phyloP scores from a whole-genome alignment of 1,140 invertebrate genomes.

The Phymastichus coffea region DNA sequence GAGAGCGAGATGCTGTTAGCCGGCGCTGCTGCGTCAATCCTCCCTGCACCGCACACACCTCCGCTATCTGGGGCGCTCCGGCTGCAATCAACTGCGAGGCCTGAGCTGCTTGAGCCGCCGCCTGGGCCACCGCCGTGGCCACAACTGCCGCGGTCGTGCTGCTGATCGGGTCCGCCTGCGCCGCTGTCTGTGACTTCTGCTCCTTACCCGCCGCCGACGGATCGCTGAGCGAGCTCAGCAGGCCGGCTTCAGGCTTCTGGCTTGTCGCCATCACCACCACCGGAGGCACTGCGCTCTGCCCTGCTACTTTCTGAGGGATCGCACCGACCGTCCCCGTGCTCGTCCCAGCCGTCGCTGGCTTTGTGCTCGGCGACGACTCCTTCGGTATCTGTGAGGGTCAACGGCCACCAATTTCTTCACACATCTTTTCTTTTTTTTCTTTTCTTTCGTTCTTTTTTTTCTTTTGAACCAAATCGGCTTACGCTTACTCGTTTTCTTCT shows the following conservation, averaged over 20 bases:
- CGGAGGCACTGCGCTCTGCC: constrained; percentile 45
- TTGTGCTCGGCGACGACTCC: constrained; percentile 58
- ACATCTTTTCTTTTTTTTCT: constrained; percentile 35
- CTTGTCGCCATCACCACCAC: constrained; percentile 41
- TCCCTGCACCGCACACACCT: constrained; percentile 58
- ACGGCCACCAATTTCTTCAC: constrained; percentile 53
- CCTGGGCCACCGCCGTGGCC: constrained; percentile 21
- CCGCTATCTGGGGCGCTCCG: constrained; percentile 48
- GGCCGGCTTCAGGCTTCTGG: constrained; percentile 46
- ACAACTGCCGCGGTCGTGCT: background rate
- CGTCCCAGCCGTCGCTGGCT: constrained; percentile 51
- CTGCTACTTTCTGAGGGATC: constrained; percentile 50
- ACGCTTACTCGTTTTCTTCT: no score
- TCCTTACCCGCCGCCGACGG: constrained; percentile 47
- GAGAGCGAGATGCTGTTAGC: constrained; percentile 52
- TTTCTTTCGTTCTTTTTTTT: background rate
- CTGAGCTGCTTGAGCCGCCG: constrained; percentile 28
- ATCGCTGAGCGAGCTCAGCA: constrained; percentile 38
- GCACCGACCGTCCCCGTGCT: no score
- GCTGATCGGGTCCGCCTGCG: constrained; percentile 15
- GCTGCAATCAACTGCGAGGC: no score
- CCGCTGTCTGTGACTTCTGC: constrained; percentile 36
- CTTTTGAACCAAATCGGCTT: no score
- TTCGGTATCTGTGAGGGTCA: constrained; percentile 62
- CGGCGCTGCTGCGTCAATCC: constrained; percentile 49